Conservation (phyloP, 2,113 vertebrate species). For the Empidonax traillii region DNA sequence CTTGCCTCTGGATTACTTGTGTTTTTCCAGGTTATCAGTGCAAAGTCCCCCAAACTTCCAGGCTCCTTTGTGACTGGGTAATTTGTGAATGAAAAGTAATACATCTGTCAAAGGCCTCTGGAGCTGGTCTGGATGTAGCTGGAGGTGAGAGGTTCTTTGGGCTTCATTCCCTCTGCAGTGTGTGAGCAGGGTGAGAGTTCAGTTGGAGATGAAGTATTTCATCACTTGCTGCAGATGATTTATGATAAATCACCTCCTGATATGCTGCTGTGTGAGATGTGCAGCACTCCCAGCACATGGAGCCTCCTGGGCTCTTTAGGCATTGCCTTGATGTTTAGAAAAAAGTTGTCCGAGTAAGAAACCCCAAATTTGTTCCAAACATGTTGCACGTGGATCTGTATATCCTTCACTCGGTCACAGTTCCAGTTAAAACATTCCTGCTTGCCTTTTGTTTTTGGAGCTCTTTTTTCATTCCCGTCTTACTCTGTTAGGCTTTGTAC, state of each 20-base stretch:
- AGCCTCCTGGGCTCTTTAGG: background rate
- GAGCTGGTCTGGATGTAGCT: background rate
- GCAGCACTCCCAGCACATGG: background rate
- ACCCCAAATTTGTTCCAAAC: background rate
- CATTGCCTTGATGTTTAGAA: background rate
- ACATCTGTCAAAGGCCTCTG: background rate
- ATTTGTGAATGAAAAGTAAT: background rate
- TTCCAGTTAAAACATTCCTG: background rate
- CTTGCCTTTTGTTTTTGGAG: background rate
- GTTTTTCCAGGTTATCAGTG: background rate
- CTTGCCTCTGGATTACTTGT: background rate
- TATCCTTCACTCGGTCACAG: background rate
- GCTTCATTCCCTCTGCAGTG: background rate
- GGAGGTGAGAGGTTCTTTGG: background rate
- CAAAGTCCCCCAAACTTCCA: background rate
- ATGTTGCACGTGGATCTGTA: background rate
- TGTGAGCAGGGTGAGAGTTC: background rate
- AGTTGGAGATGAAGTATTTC: background rate
- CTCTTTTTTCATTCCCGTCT: background rate
- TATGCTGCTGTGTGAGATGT: background rate
- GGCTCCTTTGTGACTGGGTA: background rate
- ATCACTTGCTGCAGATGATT: background rate
- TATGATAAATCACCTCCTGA: background rate
- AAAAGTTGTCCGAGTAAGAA: background rate
- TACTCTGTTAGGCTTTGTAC: background rate